Evolutionary conservation across 2,113 vertebrate species (phyloP), one percentile per base, ranked within the genome.

Genomic region (Colaptes auratus): DNA sequence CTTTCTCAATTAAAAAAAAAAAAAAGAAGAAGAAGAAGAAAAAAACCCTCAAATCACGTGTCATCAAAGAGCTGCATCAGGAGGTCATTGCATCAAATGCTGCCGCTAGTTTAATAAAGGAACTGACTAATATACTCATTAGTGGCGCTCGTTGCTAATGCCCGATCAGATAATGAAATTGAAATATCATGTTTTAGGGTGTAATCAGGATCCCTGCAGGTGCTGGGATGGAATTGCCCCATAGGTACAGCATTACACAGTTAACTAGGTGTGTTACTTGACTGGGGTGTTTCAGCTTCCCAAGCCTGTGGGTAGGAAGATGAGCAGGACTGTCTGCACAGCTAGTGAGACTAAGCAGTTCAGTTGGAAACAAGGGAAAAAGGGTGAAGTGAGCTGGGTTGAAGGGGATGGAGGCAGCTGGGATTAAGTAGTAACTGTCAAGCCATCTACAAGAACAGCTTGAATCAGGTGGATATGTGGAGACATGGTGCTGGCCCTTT

Each of bases 191-290:
- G 70, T 92, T 96, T 96, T 96, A 92, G 89, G 93, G 82, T 97
- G 92, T 96, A 96, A 96, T 95, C 92, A 95, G 85, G 80, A 93
- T 95, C 94, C 95, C 94, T 94, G 84, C 76, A 91, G 95, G 92
- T 95, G 92, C 72, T 90, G 79, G 89, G 92, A 71, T 94, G 93
- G 82, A 97, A 93, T 95, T 97, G 94, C 95, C 94, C 96, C 95
- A 96, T 95, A 97, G 93, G 90, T 96, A 94, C 91, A 90, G 94
- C 93, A 97, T 95, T 96, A 92, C 94, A 96, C 93, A 96, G 91
- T 95, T 97, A 95, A 94, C 90, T 97, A 96, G 92, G 93, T 95
- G 94, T 97, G 94, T 93, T 95, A 83, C 84, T 93, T 67, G 91
- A 92, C 1, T 18, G 91, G 72, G 82, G 58, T 72, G 91, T 96